Base-by-base conservation (phyloP, 2,797 vertebrate species). In the Bradypodion pumilum region DNA sequence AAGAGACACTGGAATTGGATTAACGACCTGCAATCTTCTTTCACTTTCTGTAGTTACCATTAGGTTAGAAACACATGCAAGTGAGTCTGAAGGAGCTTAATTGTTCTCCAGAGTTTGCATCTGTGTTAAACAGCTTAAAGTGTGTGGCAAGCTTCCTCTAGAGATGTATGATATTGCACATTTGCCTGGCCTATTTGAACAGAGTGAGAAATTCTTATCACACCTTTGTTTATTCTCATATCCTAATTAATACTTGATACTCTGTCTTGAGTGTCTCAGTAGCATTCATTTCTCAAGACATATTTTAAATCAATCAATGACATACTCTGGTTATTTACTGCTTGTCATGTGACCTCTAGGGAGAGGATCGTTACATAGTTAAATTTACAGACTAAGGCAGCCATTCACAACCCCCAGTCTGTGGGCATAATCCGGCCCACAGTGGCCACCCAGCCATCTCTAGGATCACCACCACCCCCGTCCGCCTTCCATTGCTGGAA, bases 31-130 rank as follows among this genome's bases (percentile, higher is more conserved):
- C 63, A 13, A 40, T 88, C 89, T 80, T 87, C 84, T 91, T 35
- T 74, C 12, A 79, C 27, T 88, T 86, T 88, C 0, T 1, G 29
- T 74, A 46, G 91, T 88, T 92, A 66, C 40, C 83, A 83, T 87
- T 86, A 92, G 85, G 75, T 85, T 88, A 49, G 75, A 74, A 92
- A 85, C 78, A 91, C 88, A 90, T 85, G 87, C 60, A 83, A 85
- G 74, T 91, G 89, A 84, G 32, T 93, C 93, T 94, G 88, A 23
- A 69, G 82, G 84, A 82, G 49, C 68, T 93, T 91, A 92, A 93
- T 91, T 94, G 82, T 91, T 94, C 91, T 94, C 89, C 42, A 80
- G 91, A 92, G 93, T 80, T 91, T 84, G 86, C 60, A 87, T 93
- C 89, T 83, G 80, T 94, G 83, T 86, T 92, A 84, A 90, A 89